Percentiles rank a stretch among this genome's conserved stretches.
phyloP scores from a whole-genome alignment of 2,888 invertebrate species.

The Epinotia brunnichana region DNA sequence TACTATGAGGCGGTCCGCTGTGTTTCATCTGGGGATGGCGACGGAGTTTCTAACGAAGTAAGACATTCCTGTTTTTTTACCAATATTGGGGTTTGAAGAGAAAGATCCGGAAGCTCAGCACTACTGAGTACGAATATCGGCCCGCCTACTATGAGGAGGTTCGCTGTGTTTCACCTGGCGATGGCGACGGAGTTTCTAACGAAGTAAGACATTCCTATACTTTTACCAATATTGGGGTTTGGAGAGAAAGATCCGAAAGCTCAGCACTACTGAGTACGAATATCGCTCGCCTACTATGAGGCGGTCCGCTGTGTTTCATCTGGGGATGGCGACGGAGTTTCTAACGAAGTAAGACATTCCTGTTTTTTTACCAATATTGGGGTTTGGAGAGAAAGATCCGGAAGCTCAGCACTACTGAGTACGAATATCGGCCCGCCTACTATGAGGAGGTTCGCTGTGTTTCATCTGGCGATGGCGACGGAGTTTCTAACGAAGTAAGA shows the following conservation, averaged over 20 bases:
- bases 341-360: constrained; percentile 61
- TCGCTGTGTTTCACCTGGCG: constrained; percentile 69
- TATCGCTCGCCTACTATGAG: constrained; percentile 87
- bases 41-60: constrained; percentile 65
- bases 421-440: constrained; percentile 86
- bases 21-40: constrained; percentile 54
- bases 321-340: constrained; percentile 54
- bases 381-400: constrained; percentile 81
- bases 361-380: too few species aligned
- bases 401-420: constrained; percentile 83
- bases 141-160: constrained; percentile 87
- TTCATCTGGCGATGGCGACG: constrained; percentile 53
- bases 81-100: too few species aligned
- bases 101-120: constrained; percentile 82
- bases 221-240: too few species aligned
- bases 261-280: constrained; percentile 85
- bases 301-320: constrained; percentile 82
- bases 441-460: constrained; percentile 86
- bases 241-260: constrained; percentile 80
- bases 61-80: constrained; percentile 3
- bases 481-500: constrained; percentile 63
- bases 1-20: constrained; percentile 87
- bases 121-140: constrained; percentile 85
- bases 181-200: constrained; percentile 57
- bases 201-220: constrained; percentile 59